phyloP scores from a whole-genome alignment of 2,888 invertebrate genomes.

The Drosophila dives region DNA sequence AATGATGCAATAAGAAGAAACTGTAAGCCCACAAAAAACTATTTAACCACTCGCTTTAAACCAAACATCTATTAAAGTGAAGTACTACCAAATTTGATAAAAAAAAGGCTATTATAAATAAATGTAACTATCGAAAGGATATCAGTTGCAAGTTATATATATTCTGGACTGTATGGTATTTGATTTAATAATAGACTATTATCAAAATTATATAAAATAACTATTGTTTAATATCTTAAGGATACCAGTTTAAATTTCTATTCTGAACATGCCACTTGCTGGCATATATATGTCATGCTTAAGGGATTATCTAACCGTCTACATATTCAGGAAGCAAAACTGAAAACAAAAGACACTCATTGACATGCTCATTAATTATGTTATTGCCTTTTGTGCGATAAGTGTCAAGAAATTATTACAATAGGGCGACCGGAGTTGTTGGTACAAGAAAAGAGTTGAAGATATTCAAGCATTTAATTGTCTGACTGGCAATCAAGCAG shows the following conservation, averaged over 20 bases:
- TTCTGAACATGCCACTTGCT: conserved; percentile 30
- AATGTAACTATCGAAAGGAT: background rate
- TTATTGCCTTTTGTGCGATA: conserved; percentile 81
- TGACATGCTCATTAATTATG: conserved; percentile 81
- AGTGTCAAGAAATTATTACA: conserved; percentile 80
- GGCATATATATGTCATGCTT: conserved; percentile 32
- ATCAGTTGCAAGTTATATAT: background rate
- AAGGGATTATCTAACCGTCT: conserved; percentile 60
- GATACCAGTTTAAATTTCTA: conserved; percentile 16
- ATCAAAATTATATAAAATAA: background rate
- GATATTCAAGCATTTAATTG: conserved; percentile 76
- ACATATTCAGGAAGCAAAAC: conserved; percentile 39
- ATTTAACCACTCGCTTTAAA: background rate
- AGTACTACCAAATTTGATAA: background rate
- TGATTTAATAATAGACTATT: background rate
- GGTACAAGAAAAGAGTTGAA: conserved; percentile 37
- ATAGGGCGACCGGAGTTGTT: conserved; percentile 54
- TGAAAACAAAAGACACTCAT: conserved; percentile 74
- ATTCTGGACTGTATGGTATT: background rate
- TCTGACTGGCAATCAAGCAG: conserved; percentile 74
- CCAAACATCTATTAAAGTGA: background rate
- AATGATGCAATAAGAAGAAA: background rate
- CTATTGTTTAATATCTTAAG: background rate
- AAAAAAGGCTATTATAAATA: background rate
- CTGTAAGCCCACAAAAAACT: background rate